A percentile compares a stretch with the other conserved stretches of the same genome.
These are phyloP conservation scores for Thalassophryne amazonica DNA, from an alignment of 2,797 vertebrate genomes.

Conservation along the genomic window DNA sequence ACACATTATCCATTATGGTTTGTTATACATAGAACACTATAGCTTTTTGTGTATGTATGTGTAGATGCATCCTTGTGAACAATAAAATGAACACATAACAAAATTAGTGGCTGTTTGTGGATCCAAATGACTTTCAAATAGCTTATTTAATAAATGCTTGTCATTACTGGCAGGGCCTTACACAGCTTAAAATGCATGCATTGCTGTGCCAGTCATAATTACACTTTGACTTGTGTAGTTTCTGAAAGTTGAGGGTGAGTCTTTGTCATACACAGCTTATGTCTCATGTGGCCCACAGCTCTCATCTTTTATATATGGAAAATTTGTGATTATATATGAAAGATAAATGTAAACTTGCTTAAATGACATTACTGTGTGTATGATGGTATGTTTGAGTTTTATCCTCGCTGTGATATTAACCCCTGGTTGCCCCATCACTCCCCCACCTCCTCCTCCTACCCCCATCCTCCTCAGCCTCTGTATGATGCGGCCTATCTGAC, in stretches of 20 bases:
- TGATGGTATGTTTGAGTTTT: constrained; percentile 37
- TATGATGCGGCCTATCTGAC: constrained; percentile 98
- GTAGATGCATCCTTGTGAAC: neutral
- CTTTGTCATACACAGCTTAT: neutral
- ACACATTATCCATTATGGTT: too few relatives aligned
- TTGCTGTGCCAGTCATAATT: too few relatives aligned
- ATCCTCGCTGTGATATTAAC: constrained; percentile 68
- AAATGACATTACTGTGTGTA: constrained; percentile 6
- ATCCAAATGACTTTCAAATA: too few relatives aligned
- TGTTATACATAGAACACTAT: too few relatives aligned
- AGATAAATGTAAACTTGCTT: constrained; percentile 17
- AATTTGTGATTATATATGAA: too few relatives aligned
- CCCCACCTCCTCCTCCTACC: constrained; percentile 30
- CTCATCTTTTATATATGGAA: constrained; percentile 25
- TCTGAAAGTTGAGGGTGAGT: neutral
- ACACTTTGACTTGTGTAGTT: neutral
- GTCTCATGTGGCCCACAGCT: neutral
- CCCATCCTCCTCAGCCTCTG: constrained; percentile 83
- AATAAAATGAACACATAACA: too few relatives aligned
- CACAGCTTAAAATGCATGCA: too few relatives aligned
- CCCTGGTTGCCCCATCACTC: constrained; percentile 46
- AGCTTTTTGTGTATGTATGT: neutral
- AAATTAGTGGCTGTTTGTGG: too few relatives aligned
- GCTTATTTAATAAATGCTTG: too few relatives aligned
- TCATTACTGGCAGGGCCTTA: too few relatives aligned